Base-by-base conservation (phyloP, 1,140 invertebrate species). In the Heliconius congener region DNA sequence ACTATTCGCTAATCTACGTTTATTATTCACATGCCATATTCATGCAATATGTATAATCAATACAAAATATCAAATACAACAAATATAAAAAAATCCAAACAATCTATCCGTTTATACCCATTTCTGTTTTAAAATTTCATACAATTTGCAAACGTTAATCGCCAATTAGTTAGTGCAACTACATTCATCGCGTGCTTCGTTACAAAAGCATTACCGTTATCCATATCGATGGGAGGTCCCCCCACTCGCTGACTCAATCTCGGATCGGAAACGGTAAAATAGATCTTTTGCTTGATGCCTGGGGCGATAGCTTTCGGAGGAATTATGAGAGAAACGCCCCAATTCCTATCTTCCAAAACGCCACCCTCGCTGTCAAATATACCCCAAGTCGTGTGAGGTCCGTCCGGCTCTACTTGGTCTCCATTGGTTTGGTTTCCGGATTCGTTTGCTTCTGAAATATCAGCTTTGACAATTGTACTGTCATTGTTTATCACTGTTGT, bases 211-310 rank as follows among this genome's bases (percentile, higher is more conserved):
- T 94, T 96, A 98, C 97, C 97, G 96, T 98, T 98, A 95, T 98
- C 97, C 95, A 97, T 96, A 95, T 98, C 97, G 92, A 98, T 95
- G 78, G 97, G 97, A 76, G 97, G 97, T 83, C 97, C 96, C 86
- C 96, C 96, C 90, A 96, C 95, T 82, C 95, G 95, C 87, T 96
- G 96, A 88, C 96, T 96, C 93, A 96, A 93, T 86, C 96, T 95
- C 77, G 97, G 96, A 89, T 97, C 96, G 83, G 96, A 96, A 81
- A 99, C 98, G 91, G 98, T 98, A 95, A 99, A 99, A 96, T 99
- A 99, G 88, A 99, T 97, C 94, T 99, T 98, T 95, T 99, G 98
- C 83, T 96, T 96, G 82, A 96, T 96, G 66, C 97, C 97, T 27
- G 96, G 95, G 72, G 97, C 96, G 82, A 99, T 96, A 46, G 98